phyloP scores from a whole-genome alignment of 2,797 vertebrate genomes.

The Enoplosus armatus region DNA sequence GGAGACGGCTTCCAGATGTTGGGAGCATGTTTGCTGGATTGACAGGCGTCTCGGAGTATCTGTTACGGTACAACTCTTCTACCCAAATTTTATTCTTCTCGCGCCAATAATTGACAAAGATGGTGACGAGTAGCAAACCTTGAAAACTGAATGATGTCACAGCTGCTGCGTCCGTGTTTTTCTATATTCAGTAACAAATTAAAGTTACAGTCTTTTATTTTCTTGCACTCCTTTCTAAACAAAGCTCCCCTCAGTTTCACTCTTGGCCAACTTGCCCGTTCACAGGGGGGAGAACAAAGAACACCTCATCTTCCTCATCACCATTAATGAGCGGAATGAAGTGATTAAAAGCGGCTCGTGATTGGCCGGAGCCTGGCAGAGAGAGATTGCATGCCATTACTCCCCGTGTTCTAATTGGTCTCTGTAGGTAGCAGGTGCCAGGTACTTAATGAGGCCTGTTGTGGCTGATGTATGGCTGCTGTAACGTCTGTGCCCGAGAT shows the following conservation, averaged over 20 bases:
- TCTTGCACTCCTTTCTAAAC: not conserved
- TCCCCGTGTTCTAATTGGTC: constrained; percentile 77
- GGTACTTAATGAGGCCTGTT: constrained; percentile 82
- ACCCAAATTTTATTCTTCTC: not conserved
- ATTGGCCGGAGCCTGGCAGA: constrained; percentile 69
- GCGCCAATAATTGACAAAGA: not conserved
- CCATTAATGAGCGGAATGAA: constrained; percentile 35
- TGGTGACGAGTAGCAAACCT: too few relatives aligned
- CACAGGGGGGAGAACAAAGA: not conserved
- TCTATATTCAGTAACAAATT: not conserved
- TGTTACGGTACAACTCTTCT: too few relatives aligned
- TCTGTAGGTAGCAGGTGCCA: constrained; percentile 76
- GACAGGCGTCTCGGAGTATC: too few relatives aligned
- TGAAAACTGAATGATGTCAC: not conserved
- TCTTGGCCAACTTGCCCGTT: not conserved
- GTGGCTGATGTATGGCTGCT: constrained; percentile 76
- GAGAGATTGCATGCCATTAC: constrained; percentile 69
- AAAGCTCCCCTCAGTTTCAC: too few relatives aligned
- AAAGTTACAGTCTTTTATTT: too few relatives aligned
- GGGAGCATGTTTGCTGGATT: too few relatives aligned
- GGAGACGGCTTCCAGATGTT: too few relatives aligned
- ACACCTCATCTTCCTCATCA: constrained; percentile 14
- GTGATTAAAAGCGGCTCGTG: constrained; percentile 52
- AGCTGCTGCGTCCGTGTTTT: not conserved
- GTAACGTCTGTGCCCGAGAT: constrained; percentile 34